Evolutionary conservation across 2,113 vertebrate species (phyloP), one percentile per base, ranked within the genome.

Genomic region (Lepisosteus osseus): DNA sequence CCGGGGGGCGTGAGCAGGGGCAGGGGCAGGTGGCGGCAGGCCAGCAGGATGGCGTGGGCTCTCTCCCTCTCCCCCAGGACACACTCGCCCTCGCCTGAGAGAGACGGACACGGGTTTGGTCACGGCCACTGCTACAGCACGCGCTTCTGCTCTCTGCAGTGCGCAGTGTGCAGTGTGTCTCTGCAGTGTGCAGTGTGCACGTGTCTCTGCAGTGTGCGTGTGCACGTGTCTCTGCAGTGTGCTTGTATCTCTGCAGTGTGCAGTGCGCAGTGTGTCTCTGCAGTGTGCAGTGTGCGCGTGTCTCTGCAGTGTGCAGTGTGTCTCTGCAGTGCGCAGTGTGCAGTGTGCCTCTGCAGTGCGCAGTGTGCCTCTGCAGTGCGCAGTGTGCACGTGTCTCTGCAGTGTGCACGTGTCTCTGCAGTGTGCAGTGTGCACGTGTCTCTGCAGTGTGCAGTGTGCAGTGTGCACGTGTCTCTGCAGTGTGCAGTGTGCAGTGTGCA

Each of bases 11-110:
- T 96, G 0, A 99, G 89, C 80, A 99, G 95, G 6, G 97, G 96
- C 71, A 98, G 92, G 14, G 97, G 97, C 6, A 99, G 94, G 78
- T 98, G 95, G 75, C 96, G 95, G 76, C 97, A 99, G 68, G 96
- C 96, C 84, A 99, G 75, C 47, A 99, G 92, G 83, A 99, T 98
- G 77, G 96, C 97, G 0, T 95, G 95, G 69, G 97, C 97, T 56
- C 96, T 82, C 80, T 99, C 97, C 64, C 97, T 87, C 84, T 98
- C 96, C 0, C 97, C 97, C 0, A 94, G 93, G 85, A 95, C 84
- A 0, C 91, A 82, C 42, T 94, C 94, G 44, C 90, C 84, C 7
- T 95, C 94, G 86, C 92, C 89, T 87, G 72, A 70, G 54, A 43
- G 15, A 44, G 70, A 61, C 3, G 41, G 11, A 15, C 42, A 15